Base-by-base conservation (phyloP, 2,113 vertebrate genomes). In the Notiomystis cincta region DNA sequence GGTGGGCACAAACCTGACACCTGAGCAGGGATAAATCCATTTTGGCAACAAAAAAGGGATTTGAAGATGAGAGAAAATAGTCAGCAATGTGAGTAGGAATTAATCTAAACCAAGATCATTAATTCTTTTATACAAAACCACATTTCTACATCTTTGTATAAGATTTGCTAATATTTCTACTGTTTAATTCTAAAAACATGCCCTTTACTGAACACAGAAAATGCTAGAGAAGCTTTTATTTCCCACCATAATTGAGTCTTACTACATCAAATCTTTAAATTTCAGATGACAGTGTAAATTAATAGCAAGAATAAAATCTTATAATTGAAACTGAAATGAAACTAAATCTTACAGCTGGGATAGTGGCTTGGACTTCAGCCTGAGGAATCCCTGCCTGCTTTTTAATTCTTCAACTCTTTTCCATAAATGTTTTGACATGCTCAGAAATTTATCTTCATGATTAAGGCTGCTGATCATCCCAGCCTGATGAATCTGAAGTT, bases 241-340 rank as follows among this genome's bases (percentile, higher is more conserved):
- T 93, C 82, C 48, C 64, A 64, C 48, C 66, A 58, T 90, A 80
- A 75, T 10, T 78, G 78, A 89, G 45, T 71, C 64, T 80, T 78
- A 67, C 94, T 94, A 31, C 3, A 13, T 93, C 95, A 90, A 91
- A 95, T 96, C 95, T 88, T 95, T 87, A 92, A 45, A 91, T 95
- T 95, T 89, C 66, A 53, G 44, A 65, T 94, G 92, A 94, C 96
- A 97, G 93, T 95, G 88, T 89, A 96, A 98, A 98, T 97, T 97
- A 98, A 94, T 93, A 93, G 82, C 81, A 96, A 87, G 90, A 97
- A 96, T 95, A 94, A 98, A 97, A 86, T 85, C 69, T 96, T 51
- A 78, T 96, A 98, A 97, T 97, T 97, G 96, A 96, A 91, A 94
- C 80, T 90, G 96, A 97, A 97, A 96, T 96, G 96, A 92, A 97